Evolutionary conservation across 2,113 vertebrate genomes (phyloP), one percentile per base, ranked within the genome.

Genomic region (Rhadina sibilatrix): DNA sequence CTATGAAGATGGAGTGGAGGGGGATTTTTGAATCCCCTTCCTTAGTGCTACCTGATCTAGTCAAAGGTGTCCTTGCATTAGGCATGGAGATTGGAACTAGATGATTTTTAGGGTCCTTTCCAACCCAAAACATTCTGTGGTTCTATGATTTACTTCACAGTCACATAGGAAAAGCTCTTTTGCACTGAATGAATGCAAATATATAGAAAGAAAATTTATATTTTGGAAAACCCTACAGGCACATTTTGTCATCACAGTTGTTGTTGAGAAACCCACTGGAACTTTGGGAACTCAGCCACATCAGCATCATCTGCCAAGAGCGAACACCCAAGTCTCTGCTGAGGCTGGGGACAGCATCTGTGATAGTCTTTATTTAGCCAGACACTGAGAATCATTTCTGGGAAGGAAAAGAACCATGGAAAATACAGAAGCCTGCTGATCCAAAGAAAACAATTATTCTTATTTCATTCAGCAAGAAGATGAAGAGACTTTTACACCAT

Each of bases 281-380:
- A 91, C 60, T 91, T 92, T 87, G 79, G 94, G 40, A 82, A 83
- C 77, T 75, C 35, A 56, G 63, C 44, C 77, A 85, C 37, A 89
- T 59, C 74, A 53, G n/a, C 60, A 75, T 95, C 53, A 76, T 90
- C 60, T 93, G 94, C 90, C 88, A 89, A 96, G 52, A 90, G 20
- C 74, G 88, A 88, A 61, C 82, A 95, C 87, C 82, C 85, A 86
- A 72, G 63, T 64, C 56, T 78, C 89, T 46, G 20, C 37, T 69
- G 46, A 94, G 47, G 47, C 63, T 93, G 30, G 38, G 64, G 44
- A 93, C 1, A 59, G 86, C 72, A 95, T 63, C 70, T 96, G 68
- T 89, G 80, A 85, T 90, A 28, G 66, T 83, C 96, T 91, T 93
- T 85, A 64, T 96, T 91, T 81, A 85, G 64, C 13, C 53, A 81